A percentile compares a stretch with the other conserved stretches of the same genome.
phyloP scores from a whole-genome alignment of 2,888 invertebrate species.

The Drosophila anceps region DNA sequence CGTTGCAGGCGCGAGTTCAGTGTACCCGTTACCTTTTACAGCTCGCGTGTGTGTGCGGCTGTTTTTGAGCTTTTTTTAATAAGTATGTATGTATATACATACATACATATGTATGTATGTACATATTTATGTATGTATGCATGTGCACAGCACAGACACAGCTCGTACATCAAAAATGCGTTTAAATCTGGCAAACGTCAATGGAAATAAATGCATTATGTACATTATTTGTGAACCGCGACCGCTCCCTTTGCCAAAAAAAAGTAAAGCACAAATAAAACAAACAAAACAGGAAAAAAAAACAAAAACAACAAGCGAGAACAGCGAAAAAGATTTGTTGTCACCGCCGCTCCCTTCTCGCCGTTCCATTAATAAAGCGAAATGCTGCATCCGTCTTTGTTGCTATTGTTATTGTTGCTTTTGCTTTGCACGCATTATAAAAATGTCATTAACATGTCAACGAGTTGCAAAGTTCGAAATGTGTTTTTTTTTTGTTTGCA shows the following conservation, averaged over 20 bases:
- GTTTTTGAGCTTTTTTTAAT: constrained; percentile 11
- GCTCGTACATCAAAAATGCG: constrained; percentile 78
- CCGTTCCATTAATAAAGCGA: constrained; percentile 72
- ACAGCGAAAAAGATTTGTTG: constrained; percentile 59
- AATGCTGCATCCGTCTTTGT: constrained; percentile 77
- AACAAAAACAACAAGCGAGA: constrained; percentile 24
- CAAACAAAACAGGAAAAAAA: constrained; percentile 29
- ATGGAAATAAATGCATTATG: constrained; percentile 72
- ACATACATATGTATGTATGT: background rate
- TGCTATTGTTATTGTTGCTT: constrained; percentile 35
- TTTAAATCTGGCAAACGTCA: constrained; percentile 74
- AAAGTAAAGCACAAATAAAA: constrained; percentile 24
- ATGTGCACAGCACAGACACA: constrained; percentile 50
- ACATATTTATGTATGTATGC: background rate
- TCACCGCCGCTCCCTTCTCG: constrained; percentile 50
- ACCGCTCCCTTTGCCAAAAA: constrained; percentile 75
- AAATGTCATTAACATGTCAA: constrained; percentile 81
- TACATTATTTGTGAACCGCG: constrained; percentile 48
- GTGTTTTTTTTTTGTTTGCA: constrained; percentile 27
- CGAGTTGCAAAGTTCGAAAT: constrained; percentile 66
- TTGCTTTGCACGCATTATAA: constrained; percentile 66
- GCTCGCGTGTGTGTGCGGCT: constrained; percentile 20
- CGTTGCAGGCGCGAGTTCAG: constrained; percentile 60
- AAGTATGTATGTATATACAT: background rate
- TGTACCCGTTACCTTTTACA: constrained; percentile 75